These are phyloP conservation scores for Apus apus DNA, from an alignment of 2,113 vertebrate genomes.

Conservation along the genomic window DNA sequence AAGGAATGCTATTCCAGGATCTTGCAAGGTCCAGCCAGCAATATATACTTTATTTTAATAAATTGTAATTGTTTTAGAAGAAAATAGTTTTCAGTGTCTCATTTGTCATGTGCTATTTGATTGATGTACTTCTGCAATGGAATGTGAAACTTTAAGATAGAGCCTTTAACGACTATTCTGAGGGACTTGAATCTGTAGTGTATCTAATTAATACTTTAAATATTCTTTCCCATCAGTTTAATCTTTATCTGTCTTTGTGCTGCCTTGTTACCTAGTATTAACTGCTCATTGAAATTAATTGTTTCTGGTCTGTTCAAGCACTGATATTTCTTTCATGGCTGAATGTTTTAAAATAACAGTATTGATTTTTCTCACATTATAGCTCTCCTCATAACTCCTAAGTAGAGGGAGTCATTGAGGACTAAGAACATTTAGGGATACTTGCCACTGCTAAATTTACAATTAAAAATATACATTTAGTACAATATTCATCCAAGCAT, in stretches of 20 bases:
- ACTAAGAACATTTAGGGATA: not conserved
- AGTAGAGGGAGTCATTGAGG: not conserved
- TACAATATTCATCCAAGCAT: not conserved
- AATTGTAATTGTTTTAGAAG: not conserved
- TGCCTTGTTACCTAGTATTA: constrained; percentile 38
- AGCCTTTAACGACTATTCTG: not conserved
- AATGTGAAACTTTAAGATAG: constrained; percentile 3
- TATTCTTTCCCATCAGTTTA: constrained; percentile 22
- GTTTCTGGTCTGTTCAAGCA: not conserved
- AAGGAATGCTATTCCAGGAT: not conserved
- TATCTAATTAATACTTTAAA: constrained; percentile 47
- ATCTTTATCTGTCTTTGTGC: not conserved
- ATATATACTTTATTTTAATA: not conserved
- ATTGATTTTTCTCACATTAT: constrained; percentile 51
- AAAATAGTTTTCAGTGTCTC: not conserved
- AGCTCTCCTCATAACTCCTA: not conserved
- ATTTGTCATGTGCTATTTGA: not conserved
- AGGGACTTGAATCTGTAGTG: not conserved
- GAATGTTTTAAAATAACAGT: constrained; percentile 40
- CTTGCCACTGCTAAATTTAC: not conserved
- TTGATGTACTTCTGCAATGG: constrained; percentile 10
- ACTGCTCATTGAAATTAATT: constrained; percentile 27
- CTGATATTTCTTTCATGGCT: constrained; percentile 42
- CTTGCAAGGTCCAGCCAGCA: not conserved
- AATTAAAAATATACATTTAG: not conserved